These are phyloP conservation scores for Nannospalax galili DNA, from an alignment of 2,113 vertebrate species.

Conservation along the genomic window DNA sequence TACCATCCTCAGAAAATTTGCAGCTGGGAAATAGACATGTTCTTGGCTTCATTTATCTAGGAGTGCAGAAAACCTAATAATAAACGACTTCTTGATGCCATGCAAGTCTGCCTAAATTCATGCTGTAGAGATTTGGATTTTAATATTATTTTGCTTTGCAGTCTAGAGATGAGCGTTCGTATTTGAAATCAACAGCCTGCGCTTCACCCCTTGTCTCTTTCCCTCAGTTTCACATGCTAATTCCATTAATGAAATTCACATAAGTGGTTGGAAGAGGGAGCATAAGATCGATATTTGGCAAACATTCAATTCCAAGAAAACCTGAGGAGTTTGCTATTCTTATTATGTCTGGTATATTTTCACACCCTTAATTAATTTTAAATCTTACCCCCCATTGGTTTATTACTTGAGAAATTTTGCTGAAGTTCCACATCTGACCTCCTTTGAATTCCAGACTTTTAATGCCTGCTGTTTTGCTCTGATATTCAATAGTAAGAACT, in stretches of 20 bases:
- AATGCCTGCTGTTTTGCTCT: not conserved
- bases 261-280: not conserved
- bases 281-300: constrained; percentile 21
- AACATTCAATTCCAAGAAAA: constrained; percentile 37
- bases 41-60: constrained; percentile 69
- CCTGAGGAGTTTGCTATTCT: constrained; percentile 4
- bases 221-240: constrained; percentile 5
- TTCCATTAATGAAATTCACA: constrained; percentile 63
- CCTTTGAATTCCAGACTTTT: constrained; percentile 17
- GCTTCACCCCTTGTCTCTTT: not conserved
- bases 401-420: constrained; percentile 36
- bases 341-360: not conserved
- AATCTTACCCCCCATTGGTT: not conserved
- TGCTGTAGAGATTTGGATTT: constrained; percentile 56
- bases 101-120: constrained; percentile 68
- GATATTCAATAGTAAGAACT: not conserved
- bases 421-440: not conserved
- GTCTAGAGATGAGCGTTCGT: not conserved
- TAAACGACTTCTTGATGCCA: constrained; percentile 65
- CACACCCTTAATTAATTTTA: constrained; percentile 30
- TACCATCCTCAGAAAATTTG: constrained; percentile 64
- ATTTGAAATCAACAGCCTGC: constrained; percentile 30
- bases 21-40: constrained; percentile 68
- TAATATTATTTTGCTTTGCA: constrained; percentile 60
- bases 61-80: constrained; percentile 68